A percentile compares a stretch with the other conserved stretches of the same genome.
Conservation (phyloP, 2,113 vertebrate species). For the Amphiprion percula region DNA sequence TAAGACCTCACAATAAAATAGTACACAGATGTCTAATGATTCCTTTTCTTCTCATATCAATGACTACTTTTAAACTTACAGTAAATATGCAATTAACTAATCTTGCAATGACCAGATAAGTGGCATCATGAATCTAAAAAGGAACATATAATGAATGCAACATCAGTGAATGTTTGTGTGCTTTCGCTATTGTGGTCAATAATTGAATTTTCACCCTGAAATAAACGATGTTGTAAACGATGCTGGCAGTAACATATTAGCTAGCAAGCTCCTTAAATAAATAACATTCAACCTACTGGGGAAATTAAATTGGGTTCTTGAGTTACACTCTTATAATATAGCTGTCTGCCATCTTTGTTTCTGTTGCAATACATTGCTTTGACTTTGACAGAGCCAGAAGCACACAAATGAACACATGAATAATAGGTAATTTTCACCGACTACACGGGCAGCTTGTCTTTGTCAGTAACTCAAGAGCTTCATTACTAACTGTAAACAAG, state of each 20-base stretch:
- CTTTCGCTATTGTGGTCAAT: constrained; percentile 1
- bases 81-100: too few relatives aligned
- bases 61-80: too few relatives aligned
- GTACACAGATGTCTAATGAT: too few relatives aligned
- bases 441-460: constrained; percentile 35
- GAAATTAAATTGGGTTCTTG: constrained; percentile 6
- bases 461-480: constrained; percentile 33
- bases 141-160: neutral
- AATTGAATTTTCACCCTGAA: constrained; percentile 10
- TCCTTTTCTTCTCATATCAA: too few relatives aligned
- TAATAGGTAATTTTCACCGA: constrained; percentile 31
- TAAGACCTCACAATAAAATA: too few relatives aligned
- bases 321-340: constrained; percentile 3
- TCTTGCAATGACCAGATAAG: neutral
- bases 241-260: constrained; percentile 9
- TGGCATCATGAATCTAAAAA: constrained; percentile 2
- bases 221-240: neutral
- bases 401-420: constrained; percentile 33
- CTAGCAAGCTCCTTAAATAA: constrained; percentile 1
- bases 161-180: constrained; percentile 21
- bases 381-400: constrained; percentile 5
- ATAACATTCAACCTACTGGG: neutral
- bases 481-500: constrained; percentile 65
- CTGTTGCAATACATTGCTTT: neutral
- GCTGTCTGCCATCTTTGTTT: constrained; percentile 6